Percentiles rank a stretch among this genome's conserved stretches.
phyloP scores from a whole-genome alignment of 2,113 vertebrate species.

The Raja brachyura region DNA sequence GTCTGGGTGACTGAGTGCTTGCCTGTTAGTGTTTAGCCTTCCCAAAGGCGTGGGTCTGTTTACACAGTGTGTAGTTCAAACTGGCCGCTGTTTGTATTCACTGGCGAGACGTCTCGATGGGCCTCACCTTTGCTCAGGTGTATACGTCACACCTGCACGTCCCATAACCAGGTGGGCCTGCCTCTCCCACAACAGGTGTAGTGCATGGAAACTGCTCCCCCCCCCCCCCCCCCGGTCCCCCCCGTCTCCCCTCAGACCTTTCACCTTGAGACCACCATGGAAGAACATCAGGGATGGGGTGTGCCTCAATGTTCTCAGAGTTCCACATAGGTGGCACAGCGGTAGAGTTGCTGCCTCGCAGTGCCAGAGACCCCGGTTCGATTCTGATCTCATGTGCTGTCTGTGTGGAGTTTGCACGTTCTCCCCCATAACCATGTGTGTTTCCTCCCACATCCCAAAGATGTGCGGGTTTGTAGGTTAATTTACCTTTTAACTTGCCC shows the following conservation, averaged over 20 bases:
- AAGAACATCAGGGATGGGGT: no score
- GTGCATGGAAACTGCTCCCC: neutral
- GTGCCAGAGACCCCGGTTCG: no score
- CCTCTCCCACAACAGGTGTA: neutral
- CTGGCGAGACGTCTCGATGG: neutral
- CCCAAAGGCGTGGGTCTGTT: neutral
- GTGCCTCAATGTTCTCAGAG: no score
- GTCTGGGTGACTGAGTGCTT: neutral
- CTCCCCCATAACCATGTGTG: no score
- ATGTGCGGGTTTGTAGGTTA: no score
- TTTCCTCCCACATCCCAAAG: no score
- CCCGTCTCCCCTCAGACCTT: neutral
- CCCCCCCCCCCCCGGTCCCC: neutral
- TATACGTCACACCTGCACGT: no score
- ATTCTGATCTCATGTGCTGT: no score
- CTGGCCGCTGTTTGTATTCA: neutral
- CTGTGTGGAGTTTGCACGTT: no score
- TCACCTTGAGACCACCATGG: neutral
- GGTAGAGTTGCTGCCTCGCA: no score
- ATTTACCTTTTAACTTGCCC: no score
- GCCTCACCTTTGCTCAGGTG: neutral
- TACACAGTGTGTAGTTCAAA: neutral
- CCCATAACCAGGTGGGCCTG: neutral
- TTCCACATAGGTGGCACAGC: no score
- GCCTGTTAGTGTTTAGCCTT: neutral